A percentile compares a stretch with the other conserved stretches of the same genome.
Conservation (phyloP, 2,113 vertebrate genomes). For the Xenopus laevis region DNA sequence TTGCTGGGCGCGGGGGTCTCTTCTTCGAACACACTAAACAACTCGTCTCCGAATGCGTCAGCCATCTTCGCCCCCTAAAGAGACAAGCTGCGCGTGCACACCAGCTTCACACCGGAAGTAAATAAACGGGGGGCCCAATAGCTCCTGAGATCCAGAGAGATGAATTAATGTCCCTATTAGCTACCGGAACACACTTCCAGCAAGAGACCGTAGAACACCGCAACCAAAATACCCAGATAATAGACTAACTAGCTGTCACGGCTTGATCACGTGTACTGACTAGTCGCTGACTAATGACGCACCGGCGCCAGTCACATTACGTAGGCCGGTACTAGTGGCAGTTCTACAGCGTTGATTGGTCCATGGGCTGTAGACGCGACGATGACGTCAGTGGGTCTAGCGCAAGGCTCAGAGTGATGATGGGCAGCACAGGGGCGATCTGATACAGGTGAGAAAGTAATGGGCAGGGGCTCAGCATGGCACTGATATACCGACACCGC, state of each 20-base stretch:
- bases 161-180: background rate
- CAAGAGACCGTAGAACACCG: background rate
- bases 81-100: background rate
- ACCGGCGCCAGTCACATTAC: conserved; percentile 1
- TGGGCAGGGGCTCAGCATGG: accelerated
- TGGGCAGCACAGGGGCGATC: conserved; percentile 1
- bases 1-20: conserved; percentile 57
- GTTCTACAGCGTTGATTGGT: background rate
- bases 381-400: conserved; percentile 16
- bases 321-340: accelerated
- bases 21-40: conserved; percentile 94
- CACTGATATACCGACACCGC: accelerated
- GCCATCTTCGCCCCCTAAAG: conserved; percentile 69
- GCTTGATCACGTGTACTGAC: background rate
- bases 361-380: background rate
- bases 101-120: background rate
- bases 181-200: background rate
- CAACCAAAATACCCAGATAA: background rate
- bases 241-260: conserved; percentile 26
- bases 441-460: background rate
- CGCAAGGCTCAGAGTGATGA: background rate
- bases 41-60: conserved; percentile 85
- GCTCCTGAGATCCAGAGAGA: background rate
- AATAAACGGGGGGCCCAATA: background rate
- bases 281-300: background rate